A percentile compares a stretch with the other conserved stretches of the same genome.
Evolutionary conservation across 2,113 vertebrate species (phyloP).

Genomic region (Verasper variegatus): DNA sequence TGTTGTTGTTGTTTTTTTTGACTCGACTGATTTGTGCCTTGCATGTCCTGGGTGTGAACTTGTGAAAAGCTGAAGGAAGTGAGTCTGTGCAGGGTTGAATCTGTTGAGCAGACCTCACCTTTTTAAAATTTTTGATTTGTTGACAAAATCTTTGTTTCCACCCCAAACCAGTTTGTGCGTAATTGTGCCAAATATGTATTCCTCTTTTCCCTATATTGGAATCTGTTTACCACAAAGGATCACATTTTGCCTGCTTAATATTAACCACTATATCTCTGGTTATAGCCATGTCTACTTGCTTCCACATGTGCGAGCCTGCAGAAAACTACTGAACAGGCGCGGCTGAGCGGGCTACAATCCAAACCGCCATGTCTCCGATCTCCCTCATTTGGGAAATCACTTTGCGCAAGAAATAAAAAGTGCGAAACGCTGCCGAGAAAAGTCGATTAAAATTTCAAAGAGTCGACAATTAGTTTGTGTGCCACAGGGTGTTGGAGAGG

Average conservation of each 20-base stretch:
- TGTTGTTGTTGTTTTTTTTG: not conserved
- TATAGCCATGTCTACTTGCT: too few species aligned
- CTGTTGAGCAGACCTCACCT: not conserved
- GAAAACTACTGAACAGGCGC: constrained; percentile 41
- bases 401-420: not conserved
- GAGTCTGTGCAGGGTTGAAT: constrained; percentile 4
- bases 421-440: not conserved
- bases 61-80: not conserved
- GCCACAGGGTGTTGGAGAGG: not conserved
- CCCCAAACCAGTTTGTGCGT: not conserved
- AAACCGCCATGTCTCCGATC: not conserved
- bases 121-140: not conserved
- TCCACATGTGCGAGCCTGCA: constrained; percentile 39
- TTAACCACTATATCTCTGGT: not conserved
- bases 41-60: constrained; percentile 16
- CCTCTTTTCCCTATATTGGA: too few species aligned
- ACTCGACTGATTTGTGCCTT: not conserved
- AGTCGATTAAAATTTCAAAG: not conserved
- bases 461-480: constrained; percentile 13
- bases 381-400: not conserved
- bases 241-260: not conserved
- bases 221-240: too few species aligned
- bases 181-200: not conserved
- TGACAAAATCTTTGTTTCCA: not conserved
- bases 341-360: constrained; percentile 10